A percentile compares a stretch with the other conserved stretches of the same genome.
Conservation (phyloP, 2,113 vertebrate species). For the Lucifuga dentata region DNA sequence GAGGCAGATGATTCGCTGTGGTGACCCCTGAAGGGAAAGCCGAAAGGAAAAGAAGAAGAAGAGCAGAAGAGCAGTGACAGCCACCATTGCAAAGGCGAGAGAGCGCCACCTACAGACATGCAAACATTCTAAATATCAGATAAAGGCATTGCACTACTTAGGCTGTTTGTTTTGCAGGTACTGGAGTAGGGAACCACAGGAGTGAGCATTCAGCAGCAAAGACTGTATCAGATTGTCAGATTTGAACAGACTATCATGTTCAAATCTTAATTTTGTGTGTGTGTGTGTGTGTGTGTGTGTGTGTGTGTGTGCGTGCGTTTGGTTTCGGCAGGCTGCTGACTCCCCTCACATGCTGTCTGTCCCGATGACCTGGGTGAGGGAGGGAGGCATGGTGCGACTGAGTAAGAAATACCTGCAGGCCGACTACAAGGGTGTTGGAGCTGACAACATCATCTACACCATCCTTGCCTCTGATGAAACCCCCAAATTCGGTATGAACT, state of each 20-base stretch:
- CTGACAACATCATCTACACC: constrained; percentile 87
- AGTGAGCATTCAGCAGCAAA: too few relatives aligned
- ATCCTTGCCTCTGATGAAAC: constrained; percentile 75
- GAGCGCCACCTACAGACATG: too few relatives aligned
- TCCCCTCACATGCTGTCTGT: constrained; percentile 79
- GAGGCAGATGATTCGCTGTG: too few relatives aligned
- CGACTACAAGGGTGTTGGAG: constrained; percentile 75
- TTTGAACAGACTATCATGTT: neutral
- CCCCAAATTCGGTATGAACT: constrained; percentile 87
- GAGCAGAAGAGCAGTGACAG: too few relatives aligned
- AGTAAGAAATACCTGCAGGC: constrained; percentile 87
- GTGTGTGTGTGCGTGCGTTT: constrained; percentile 14
- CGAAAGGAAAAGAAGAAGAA: too few relatives aligned
- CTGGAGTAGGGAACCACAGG: too few relatives aligned
- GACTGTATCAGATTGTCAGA: neutral
- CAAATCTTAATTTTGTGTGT: neutral
- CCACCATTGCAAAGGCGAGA: too few relatives aligned
- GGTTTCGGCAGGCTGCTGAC: constrained; percentile 71
- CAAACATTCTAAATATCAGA: too few relatives aligned
- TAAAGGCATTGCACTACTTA: too few relatives aligned
- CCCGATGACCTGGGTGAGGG: constrained; percentile 92
- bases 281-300: constrained; percentile 2
- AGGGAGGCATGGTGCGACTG: constrained; percentile 93
- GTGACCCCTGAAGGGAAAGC: too few relatives aligned
- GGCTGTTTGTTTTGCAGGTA: too few relatives aligned